Evolutionary conservation across 2,113 vertebrate species (phyloP), one percentile per base, ranked within the genome.

Genomic region (Cottus gobio): DNA sequence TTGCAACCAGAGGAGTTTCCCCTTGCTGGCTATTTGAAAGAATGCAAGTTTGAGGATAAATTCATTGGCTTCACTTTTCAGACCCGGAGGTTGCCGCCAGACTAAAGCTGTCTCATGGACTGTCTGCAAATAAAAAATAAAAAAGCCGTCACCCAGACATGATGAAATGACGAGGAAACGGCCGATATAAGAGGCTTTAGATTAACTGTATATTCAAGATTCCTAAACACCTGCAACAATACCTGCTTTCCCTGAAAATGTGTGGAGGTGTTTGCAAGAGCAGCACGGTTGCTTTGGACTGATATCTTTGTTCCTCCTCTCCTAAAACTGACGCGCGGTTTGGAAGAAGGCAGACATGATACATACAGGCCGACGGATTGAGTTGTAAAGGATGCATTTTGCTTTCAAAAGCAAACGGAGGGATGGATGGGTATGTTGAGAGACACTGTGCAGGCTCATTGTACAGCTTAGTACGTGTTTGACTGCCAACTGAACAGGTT

Each of bases 401-500:
- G 48, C 72, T 90, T 86, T 86, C 42, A 85, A 60, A 72, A 80
- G 56, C n/a, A 78, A 77, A 75, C 15, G 57, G 65, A 82, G 31
- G 71, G 75, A 70, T 75, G 81, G 72, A 74, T 72, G 81, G 30
- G 34, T 70, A 42, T 46, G 62, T 56, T 77, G 69, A 82, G 82
- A 85, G 84, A 80, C 30, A 44, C 24, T 57, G 70, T 81, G 79
- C 68, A 71, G 73, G 64, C 76, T 64, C 70, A 81, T 78, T 79
- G 71, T 77, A 67, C 71, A 75, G 86, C 77, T 73, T 71, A 85
- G 82, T 62, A 52, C 72, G 75, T 61, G 34, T 79, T 75, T 79
- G 68, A 84, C 77, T 83, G 90, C 90, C 87, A 92, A 83, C 54
- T 70, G 56, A 89, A 83, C 84, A 84, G 83, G 65, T 89, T 90